Evolutionary conservation across 2,113 vertebrate genomes (phyloP).

Genomic region (Nyctibius bracteatus): DNA sequence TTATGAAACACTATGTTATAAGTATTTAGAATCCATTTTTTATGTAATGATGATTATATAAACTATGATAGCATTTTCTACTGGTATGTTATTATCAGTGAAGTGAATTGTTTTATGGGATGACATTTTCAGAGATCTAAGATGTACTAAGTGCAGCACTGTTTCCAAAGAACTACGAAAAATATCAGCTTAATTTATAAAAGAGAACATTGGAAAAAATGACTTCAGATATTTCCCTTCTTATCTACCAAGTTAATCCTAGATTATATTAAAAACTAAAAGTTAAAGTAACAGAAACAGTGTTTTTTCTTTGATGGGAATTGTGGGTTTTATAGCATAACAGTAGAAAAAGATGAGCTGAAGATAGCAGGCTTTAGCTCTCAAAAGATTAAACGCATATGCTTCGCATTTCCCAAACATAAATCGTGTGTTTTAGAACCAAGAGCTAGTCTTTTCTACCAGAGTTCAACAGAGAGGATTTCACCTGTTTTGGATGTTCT

Average conservation of each 20-base stretch:
- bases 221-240: not conserved
- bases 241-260: not conserved
- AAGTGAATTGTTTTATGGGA: not conserved
- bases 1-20: not conserved
- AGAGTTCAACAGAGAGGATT: not conserved
- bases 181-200: not conserved
- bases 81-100: not conserved
- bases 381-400: not conserved
- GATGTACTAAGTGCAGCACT: not conserved
- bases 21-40: not conserved
- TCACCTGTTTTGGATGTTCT: not conserved
- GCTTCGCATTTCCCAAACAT: not conserved
- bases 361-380: not conserved
- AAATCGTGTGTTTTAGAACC: not conserved
- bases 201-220: not conserved
- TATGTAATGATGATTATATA: not conserved
- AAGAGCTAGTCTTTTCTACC: not conserved
- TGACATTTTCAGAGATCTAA: not conserved
- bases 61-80: not conserved
- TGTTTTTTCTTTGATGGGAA: not conserved
- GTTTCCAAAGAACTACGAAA: not conserved
- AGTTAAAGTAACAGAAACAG: not conserved
- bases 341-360: not conserved
- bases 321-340: accelerated
- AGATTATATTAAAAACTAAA: not conserved